Base-by-base conservation (phyloP, 2,113 vertebrate species). In the Rhombomys opimus region DNA sequence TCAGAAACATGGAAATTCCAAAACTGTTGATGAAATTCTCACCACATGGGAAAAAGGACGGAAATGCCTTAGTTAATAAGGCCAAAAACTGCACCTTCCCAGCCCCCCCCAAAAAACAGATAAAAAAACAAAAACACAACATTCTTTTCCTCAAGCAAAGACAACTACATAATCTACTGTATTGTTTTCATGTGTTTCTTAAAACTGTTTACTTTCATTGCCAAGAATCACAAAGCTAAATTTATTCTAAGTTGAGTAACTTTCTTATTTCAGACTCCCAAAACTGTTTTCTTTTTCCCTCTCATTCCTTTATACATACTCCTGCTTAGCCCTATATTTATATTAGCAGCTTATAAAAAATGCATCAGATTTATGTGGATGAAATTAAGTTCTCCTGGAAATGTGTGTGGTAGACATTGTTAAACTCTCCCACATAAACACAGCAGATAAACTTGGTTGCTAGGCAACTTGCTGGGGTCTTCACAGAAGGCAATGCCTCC, bases 381-480 rank as follows among this genome's bases (percentile, higher is more conserved):
- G 92, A 95, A 95, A 91, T 92, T 81, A 93, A 76, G 27, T 72
- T 93, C 76, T 93, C 61, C 57, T 75, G 46, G 59, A 96, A 96
- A 78, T 85, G 78, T 41, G 35, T 7, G 13, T 17, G 1, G 65
- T 15, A 63, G 67, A 67, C 38, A 11, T 12, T 46, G 73, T 5
- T 75, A 93, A 90, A 95, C 41, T 86, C 84, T 63, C 12, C 38
- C 61, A 78, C 38, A 95, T 63, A 90, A 65, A 90, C 25, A 57
- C 75, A 89, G 76, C 35, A 54, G 65, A 93, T 65, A 77, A 95
- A 93, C 35, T 52, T 46, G 23, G 96, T 97, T 96, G 96, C 96
- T 94, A 96, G 90, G 84, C 89, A 95, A 97, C 95, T 50, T 75
- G 61, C 30, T 57, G 30, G 87, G 87, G 87, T 95, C 87, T 94